Conservation (phyloP, 2,888 invertebrate genomes). For the Erebia aethiops region DNA sequence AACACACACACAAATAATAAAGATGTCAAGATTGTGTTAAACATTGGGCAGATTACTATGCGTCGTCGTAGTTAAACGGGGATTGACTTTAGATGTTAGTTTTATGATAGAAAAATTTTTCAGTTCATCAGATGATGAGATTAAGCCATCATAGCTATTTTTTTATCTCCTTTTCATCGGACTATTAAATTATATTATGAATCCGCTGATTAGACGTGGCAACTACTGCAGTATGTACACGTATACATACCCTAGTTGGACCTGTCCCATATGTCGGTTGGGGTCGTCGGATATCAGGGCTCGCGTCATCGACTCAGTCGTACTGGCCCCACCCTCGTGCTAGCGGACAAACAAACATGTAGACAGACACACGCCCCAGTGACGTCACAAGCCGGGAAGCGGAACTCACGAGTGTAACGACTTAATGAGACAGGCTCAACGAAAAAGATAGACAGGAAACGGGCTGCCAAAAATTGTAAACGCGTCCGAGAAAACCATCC, state of each 20-base stretch:
- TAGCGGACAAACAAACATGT: conserved; percentile 87
- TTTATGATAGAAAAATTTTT: background rate
- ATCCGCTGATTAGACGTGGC: conserved; percentile 49
- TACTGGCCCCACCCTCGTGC: conserved; percentile 96
- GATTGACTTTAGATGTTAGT: conserved; percentile 20
- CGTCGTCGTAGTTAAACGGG: conserved; percentile 18
- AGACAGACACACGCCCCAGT: conserved; percentile 68
- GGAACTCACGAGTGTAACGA: conserved; percentile 43
- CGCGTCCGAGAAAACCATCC: background rate
- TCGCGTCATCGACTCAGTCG: conserved; percentile 97
- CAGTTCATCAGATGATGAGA: background rate
- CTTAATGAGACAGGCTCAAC: conserved; percentile 48
- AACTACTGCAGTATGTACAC: conserved; percentile 73
- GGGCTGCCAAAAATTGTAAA: background rate
- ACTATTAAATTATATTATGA: conserved; percentile 4
- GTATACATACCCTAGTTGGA: conserved; percentile 96
- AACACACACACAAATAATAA: conserved; percentile 58
- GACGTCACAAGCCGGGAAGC: conserved; percentile 60
- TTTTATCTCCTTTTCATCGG: background rate
- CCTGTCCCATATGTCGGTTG: conserved; percentile 94
- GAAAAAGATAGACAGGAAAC: conserved; percentile 6
- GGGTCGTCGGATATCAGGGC: conserved; percentile 97
- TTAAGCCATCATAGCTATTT: conserved; percentile 4
- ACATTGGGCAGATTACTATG: conserved; percentile 61
- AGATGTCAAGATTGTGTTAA: conserved; percentile 65